Evolutionary conservation across 2,797 vertebrate genomes (phyloP), one percentile per base, ranked within the genome.

Genomic region (Paratrypauchen microcephalus): DNA sequence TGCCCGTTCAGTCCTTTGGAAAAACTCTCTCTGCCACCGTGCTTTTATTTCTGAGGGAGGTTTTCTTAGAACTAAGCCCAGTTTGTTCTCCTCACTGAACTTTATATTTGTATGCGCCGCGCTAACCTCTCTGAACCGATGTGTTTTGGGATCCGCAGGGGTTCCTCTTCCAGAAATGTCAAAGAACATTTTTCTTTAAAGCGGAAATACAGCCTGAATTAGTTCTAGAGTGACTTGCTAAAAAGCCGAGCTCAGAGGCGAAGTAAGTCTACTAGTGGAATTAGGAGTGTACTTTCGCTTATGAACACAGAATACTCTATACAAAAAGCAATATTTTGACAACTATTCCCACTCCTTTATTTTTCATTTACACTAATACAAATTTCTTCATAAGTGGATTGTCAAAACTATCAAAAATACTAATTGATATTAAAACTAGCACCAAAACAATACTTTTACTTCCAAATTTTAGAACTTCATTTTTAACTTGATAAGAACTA

Each of bases 61-160:
- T 68, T 82, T 76, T 73, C 56, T 68, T 57, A 62, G 59, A 80
- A 71, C n/a, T 18, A 66, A 60, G 77, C 72, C 76, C 71, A 72
- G 77, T 82, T 77, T 80, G 79, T 71, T 73, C 65, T 77, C 70
- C 28, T 71, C 45, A 32, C 72, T 83, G 77, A 87, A 82, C 83
- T 76, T 85, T 83, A 75, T 23, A 81, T 89, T 75, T 83, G 84
- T 85, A 86, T 79, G 78, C 83, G 66, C 75, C 74, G 69, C 74
- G 74, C 56, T 64, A 74, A 74, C 79, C 69, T 81, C 75, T 68
- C 77, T 72, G 80, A 85, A 82, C 82, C 78, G 70, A 63, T 78
- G 67, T 81, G 75, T 80, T 81, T 83, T 76, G 58, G 48, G 68
- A 62, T 76, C 79, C 59, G 24, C 81, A 63, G 83, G 83, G 77